Conservation (phyloP, 2,888 invertebrate genomes). For the Heliconius sara region DNA sequence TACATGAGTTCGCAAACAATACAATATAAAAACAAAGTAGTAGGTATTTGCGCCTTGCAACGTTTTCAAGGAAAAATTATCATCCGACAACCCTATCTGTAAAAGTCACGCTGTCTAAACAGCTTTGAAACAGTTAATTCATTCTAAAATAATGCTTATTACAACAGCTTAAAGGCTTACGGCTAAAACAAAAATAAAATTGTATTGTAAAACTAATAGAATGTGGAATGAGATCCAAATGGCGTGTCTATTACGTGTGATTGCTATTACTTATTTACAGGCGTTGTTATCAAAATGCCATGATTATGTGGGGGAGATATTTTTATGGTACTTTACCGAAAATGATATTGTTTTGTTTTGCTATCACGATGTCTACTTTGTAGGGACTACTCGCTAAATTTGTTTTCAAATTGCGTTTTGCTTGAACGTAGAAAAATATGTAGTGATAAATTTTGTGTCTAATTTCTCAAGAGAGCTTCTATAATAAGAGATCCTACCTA, state of each 20-base stretch:
- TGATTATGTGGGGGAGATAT: conserved; percentile 18
- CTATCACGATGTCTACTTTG: not conserved
- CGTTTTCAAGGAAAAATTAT: conserved; percentile 1
- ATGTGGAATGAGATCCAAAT: conserved; percentile 55
- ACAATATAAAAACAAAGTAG: not conserved
- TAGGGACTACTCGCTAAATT: not conserved
- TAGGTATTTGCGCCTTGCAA: not conserved
- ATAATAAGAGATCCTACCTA: not conserved
- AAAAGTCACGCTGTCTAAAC: conserved; percentile 44
- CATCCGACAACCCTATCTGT: conserved; percentile 33
- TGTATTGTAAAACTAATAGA: conserved; percentile 58
- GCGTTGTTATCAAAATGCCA: conserved; percentile 32
- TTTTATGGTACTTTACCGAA: conserved; percentile 19
- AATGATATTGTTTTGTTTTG: conserved; percentile 3
- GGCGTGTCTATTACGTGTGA: conserved; percentile 44
- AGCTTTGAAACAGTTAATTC: not conserved
- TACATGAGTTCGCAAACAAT: too few species aligned
- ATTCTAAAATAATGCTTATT: conserved; percentile 42
- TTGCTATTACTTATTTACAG: conserved; percentile 42
- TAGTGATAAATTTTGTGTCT: not conserved
- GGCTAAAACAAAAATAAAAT: conserved; percentile 10
- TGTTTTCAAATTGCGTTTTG: not conserved
- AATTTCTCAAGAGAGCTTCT: not conserved
- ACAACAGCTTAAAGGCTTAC: conserved; percentile 23
- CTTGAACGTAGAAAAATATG: not conserved